A percentile compares a stretch with the other conserved stretches of the same genome.
phyloP scores from a whole-genome alignment of 2,888 invertebrate species.

The Mythimna vitellina region DNA sequence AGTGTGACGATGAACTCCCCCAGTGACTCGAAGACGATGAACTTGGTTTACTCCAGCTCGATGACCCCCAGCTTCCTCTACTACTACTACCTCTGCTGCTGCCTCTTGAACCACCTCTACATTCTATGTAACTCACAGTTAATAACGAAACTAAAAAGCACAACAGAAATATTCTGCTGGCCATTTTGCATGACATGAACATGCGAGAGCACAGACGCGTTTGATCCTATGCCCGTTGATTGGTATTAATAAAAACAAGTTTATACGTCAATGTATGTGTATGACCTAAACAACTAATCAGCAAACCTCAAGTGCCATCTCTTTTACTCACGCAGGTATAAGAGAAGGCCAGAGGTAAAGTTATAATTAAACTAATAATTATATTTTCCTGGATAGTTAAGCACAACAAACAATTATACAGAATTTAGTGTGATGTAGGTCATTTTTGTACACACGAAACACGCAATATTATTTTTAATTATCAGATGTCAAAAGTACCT shows the following conservation, averaged over 20 bases:
- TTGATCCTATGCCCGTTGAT: slow-evolving; percentile 58
- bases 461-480: no score
- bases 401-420: slow-evolving; percentile 43
- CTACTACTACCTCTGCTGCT: slow-evolving; percentile 62
- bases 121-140: slow-evolving; percentile 71
- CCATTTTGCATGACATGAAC: slow-evolving; percentile 73
- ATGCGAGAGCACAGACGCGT: slow-evolving; percentile 64
- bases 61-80: slow-evolving; percentile 60
- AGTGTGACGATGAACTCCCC: slow-evolving; percentile 45
- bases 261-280: slow-evolving; percentile 49
- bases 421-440: slow-evolving; percentile 22
- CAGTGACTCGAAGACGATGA: slow-evolving; percentile 49
- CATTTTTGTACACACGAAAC: slow-evolving; percentile 15
- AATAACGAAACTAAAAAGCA: slow-evolving; percentile 77
- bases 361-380: slow-evolving; percentile 58
- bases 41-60: slow-evolving; percentile 25
- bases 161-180: slow-evolving; percentile 78
- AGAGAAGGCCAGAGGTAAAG: slow-evolving; percentile 67
- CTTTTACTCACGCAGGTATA: slow-evolving; percentile 53
- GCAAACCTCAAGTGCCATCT: slow-evolving; percentile 64
- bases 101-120: slow-evolving; percentile 66
- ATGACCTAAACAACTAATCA: slow-evolving; percentile 67
- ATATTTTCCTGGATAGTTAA: slow-evolving; percentile 48
- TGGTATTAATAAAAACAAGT: slow-evolving; percentile 67
- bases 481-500: no score